Evolutionary conservation across 2,888 invertebrate genomes (phyloP).

Genomic region (Sisyra terminalis): DNA sequence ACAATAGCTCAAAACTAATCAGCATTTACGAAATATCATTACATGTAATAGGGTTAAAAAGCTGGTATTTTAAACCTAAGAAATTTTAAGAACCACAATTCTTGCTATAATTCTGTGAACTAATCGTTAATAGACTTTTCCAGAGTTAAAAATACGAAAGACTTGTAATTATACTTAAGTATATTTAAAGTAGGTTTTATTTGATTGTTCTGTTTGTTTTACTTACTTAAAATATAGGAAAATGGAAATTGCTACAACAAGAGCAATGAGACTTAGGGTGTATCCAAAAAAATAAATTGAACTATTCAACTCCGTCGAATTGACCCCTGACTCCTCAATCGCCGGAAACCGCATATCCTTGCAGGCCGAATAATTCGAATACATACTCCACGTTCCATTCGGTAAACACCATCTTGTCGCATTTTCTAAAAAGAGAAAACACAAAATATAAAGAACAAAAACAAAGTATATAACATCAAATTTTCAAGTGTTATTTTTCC

Average conservation of each 20-base stretch:
- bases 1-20: too few relatives aligned
- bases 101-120: too few relatives aligned
- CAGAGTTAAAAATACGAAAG: too few relatives aligned
- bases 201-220: neutral
- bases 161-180: too few relatives aligned
- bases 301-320: constrained; percentile 40
- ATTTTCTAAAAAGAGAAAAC: constrained; percentile 46
- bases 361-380: constrained; percentile 60
- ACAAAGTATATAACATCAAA: neutral
- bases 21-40: too few relatives aligned
- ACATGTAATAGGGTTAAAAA: too few relatives aligned
- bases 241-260: constrained; percentile 67
- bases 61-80: too few relatives aligned
- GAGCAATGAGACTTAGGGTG: constrained; percentile 63
- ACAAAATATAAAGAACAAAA: neutral
- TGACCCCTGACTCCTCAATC: constrained; percentile 22
- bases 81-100: too few relatives aligned
- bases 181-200: too few relatives aligned
- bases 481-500: neutral
- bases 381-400: constrained; percentile 73
- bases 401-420: constrained; percentile 60
- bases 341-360: constrained; percentile 22
- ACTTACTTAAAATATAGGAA: constrained; percentile 85
- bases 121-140: too few relatives aligned
- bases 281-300: constrained; percentile 75